Evolutionary conservation across 2,113 vertebrate genomes (phyloP), one percentile per base, ranked within the genome.

Genomic region (Beaufortia kweichowensis): DNA sequence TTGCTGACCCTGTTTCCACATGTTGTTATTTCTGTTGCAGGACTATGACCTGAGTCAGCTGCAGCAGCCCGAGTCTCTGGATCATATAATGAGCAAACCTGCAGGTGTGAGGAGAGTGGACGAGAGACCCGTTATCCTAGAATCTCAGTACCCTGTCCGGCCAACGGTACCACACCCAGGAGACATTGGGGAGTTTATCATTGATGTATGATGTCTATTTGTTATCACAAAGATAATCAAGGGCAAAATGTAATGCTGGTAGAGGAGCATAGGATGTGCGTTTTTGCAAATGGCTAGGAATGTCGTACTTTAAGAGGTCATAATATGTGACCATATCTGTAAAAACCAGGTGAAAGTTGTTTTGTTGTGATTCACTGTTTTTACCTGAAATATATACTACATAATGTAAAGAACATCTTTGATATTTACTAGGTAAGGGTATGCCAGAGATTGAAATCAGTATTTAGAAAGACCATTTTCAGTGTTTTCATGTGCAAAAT

Each of bases 121-220:
- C 41, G 97, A 99, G 89, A 94, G 96, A 85, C 97, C 96, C 0
- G 92, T 97, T 74, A 94, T 96, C 21, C 91, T 96, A 0, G 97
- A 99, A 88, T 94, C 97, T 0, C 96, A 98, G 89, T 98, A 97
- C 89, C 97, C 96, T 0, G 84, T 93, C 87, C 91, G 96, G 87
- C 95, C 96, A 57, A 93, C 93, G 66, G 92, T 98, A 81, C 96
- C 97, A 9, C 96, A 98, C 83, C 96, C 96, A 0, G 96, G 96
- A 78, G 96, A 98, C 88, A 99, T 98, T 41, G 97, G 96, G 46
- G 97, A 99, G 86, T 99, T 99, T 84, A 99, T 99, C 87, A 94
- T 91, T 6, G 97, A 99, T 89, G 97, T 98, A 89, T 28, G 88
- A 85, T 39, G 6, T 61, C 29, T 29, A 15, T 46, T 26, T 48